Percentiles rank a stretch among this genome's conserved stretches.
Evolutionary conservation across 2,797 vertebrate genomes (phyloP).

Genomic region (Chaenodraco wilsoni): DNA sequence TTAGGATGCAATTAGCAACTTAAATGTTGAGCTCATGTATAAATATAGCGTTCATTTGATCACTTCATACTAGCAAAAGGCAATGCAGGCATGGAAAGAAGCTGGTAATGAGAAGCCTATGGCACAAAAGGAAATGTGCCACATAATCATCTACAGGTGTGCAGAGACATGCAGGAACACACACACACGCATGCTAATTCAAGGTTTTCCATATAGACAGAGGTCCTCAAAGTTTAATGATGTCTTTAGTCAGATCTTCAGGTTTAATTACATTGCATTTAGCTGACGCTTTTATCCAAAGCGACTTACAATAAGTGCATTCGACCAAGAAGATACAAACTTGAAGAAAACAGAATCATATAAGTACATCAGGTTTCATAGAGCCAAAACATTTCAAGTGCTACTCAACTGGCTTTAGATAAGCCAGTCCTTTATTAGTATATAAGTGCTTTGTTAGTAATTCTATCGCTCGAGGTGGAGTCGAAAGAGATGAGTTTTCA

Average conservation of each 20-base stretch:
- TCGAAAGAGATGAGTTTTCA: no score
- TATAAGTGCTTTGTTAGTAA: no score
- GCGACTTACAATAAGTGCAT: no score
- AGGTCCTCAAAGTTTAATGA: slow-evolving; percentile 16
- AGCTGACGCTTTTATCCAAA: no score
- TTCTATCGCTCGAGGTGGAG: no score
- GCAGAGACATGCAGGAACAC: slow-evolving; percentile 28
- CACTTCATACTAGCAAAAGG: slow-evolving; percentile 50
- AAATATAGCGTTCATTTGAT: slow-evolving; percentile 75
- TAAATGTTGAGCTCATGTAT: slow-evolving; percentile 66
- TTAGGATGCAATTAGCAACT: slow-evolving; percentile 71
- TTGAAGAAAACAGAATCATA: no score
- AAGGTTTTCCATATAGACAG: slow-evolving; percentile 21
- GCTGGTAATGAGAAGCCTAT: slow-evolving; percentile 65
- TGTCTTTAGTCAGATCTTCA: slow-evolving; percentile 3
- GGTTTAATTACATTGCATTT: not conserved
- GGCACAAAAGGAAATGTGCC: slow-evolving; percentile 66
- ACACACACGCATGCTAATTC: not conserved
- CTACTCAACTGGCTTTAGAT: no score
- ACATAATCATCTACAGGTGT: slow-evolving; percentile 60
- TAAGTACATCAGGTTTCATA: no score
- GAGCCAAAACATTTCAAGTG: no score
- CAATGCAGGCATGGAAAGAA: slow-evolving; percentile 49
- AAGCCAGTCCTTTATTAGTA: no score
- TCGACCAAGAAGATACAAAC: no score